Percentiles rank a stretch among this genome's conserved stretches.
phyloP scores from a whole-genome alignment of 2,113 vertebrate species.

The Perccottus glenii region DNA sequence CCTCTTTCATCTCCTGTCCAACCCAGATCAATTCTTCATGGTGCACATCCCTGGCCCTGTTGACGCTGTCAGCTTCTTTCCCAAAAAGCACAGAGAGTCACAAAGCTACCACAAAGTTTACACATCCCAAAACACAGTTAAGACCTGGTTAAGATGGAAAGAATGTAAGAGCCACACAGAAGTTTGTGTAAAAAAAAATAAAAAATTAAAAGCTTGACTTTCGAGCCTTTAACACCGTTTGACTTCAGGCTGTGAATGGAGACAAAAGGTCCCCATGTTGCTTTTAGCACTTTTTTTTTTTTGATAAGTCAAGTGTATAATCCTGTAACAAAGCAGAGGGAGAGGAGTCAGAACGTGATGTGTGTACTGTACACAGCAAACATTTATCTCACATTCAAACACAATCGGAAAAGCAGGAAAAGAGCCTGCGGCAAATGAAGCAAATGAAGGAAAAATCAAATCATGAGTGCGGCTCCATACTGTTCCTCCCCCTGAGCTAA shows the following conservation, averaged over 20 bases:
- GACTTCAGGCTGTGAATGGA: neutral
- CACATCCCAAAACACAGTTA: conserved; percentile 19
- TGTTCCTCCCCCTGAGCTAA: conserved; percentile 6
- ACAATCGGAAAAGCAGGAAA: conserved; percentile 3
- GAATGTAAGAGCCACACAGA: neutral
- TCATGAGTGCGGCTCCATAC: conserved; percentile 25
- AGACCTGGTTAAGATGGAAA: conserved; percentile 13
- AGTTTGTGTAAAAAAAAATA: neutral
- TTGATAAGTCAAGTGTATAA: conserved; percentile 6
- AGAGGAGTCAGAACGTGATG: conserved; percentile 2
- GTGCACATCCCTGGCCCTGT: conserved; percentile 14
- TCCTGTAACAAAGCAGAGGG: conserved; percentile 10
- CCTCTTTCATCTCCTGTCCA: conserved; percentile 67
- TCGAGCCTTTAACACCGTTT: neutral
- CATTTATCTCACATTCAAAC: neutral
- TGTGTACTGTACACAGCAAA: neutral
- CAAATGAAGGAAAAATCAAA: conserved; percentile 9
- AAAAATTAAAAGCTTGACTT: no score
- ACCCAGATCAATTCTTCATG: conserved; percentile 65
- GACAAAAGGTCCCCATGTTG: neutral
- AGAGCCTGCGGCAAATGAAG: conserved; percentile 13
- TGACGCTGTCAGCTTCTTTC: conserved; percentile 24
- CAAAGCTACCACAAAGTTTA: conserved; percentile 15
- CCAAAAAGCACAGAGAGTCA: neutral
- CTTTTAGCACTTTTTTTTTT: conserved; percentile 21